Conservation (phyloP, 2,888 invertebrate genomes). For the Sympetrum striolatum region DNA sequence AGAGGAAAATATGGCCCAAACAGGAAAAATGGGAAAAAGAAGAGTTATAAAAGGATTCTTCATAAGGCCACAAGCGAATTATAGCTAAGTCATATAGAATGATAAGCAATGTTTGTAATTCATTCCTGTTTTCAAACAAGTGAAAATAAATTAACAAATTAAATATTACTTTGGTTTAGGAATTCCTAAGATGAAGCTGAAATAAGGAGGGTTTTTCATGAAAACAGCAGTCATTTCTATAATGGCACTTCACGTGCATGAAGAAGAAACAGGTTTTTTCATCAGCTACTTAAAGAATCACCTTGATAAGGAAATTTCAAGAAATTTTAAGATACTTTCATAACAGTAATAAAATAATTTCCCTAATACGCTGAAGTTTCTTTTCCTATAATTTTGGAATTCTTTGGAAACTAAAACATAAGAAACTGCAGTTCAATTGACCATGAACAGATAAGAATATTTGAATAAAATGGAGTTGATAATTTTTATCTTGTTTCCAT, state of each 20-base stretch:
- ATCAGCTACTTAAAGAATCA: too few relatives aligned
- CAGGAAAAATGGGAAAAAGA: conserved; percentile 36
- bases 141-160: background rate
- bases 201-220: background rate
- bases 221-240: background rate
- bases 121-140: background rate
- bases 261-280: too few relatives aligned
- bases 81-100: background rate
- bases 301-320: too few relatives aligned
- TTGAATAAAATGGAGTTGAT: too few relatives aligned
- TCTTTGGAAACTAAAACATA: too few relatives aligned
- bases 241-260: background rate
- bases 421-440: too few relatives aligned
- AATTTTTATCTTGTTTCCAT: too few relatives aligned
- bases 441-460: too few relatives aligned
- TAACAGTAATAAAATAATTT: too few relatives aligned
- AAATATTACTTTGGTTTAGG: background rate
- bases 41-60: conserved; percentile 36
- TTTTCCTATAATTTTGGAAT: too few relatives aligned
- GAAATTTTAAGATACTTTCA: too few relatives aligned
- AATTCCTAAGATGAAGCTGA: background rate
- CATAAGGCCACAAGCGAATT: conserved; percentile 8
- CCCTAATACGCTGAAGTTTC: too few relatives aligned
- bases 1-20: conserved; percentile 17
- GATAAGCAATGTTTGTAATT: background rate